phyloP scores from a whole-genome alignment of 2,113 vertebrate genomes.

The Cynoglossus semilaevis region DNA sequence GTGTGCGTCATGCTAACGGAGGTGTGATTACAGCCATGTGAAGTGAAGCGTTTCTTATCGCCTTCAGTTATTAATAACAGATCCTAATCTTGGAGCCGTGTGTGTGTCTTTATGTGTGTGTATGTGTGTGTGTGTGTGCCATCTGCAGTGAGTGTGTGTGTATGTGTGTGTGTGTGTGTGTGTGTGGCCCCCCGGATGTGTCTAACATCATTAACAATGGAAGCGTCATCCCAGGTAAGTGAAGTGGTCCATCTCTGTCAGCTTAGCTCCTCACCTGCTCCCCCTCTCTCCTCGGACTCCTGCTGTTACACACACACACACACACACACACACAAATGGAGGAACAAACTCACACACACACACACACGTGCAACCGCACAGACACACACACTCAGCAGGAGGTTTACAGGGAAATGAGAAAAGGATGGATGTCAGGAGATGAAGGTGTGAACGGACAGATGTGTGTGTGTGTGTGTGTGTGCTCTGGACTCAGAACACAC shows the following conservation, averaged over 20 bases:
- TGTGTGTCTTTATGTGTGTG: slow-evolving; percentile 39
- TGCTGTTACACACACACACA: slow-evolving; percentile 12
- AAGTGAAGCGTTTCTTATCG: slow-evolving; percentile 23
- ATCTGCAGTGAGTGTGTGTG: slow-evolving; percentile 27
- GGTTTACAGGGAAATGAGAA: background rate
- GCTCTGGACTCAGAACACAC: no score
- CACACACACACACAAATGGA: slow-evolving; percentile 35
- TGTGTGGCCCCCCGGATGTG: slow-evolving; percentile 32
- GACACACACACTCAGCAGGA: slow-evolving; percentile 6
- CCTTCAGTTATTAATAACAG: slow-evolving; percentile 53
- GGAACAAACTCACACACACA: no score
- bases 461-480: background rate
- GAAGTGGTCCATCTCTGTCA: slow-evolving; percentile 70
- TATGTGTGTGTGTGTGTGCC: slow-evolving; percentile 44
- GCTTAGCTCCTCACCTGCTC: slow-evolving; percentile 59
- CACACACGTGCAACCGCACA: background rate
- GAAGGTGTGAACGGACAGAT: slow-evolving; percentile 17
- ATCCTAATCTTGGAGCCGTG: slow-evolving; percentile 37
- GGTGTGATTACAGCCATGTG: slow-evolving; percentile 82
- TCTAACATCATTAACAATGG: slow-evolving; percentile 62
- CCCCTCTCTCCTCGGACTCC: background rate
- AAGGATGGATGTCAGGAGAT: slow-evolving; percentile 5
- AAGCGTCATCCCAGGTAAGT: slow-evolving; percentile 51
- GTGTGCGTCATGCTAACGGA: slow-evolving; percentile 5
- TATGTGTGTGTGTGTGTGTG: slow-evolving; percentile 11